Evolutionary conservation across 92 coral and sea anemone genomes (phyloP), one percentile per base, ranked within the genome.

Genomic region (Parazoanthus atlanticus): DNA sequence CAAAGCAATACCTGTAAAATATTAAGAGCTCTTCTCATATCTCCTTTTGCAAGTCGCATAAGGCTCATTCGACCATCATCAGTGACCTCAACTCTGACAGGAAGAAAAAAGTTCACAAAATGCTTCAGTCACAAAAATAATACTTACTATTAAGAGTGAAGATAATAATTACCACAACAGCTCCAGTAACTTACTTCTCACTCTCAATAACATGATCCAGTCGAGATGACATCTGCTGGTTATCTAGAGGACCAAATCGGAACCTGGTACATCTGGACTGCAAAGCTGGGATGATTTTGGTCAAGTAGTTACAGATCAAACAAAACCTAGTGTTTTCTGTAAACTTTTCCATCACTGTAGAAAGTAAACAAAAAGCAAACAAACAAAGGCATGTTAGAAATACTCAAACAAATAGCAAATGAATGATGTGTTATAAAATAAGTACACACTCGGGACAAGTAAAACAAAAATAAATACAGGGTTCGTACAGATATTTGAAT

Each of bases 321-420:
- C 99, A 97, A 91, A 97, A 97, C 80, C 99, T 89, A 33, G 99
- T 97, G 90, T 97, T 97, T 84, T 97, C 99, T 74, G 99, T 97
- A 91, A 97, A 97, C 85, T 97, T 97, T 92, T 97, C 99, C 99
- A 97, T 97, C 31, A 97, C 99, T 97, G 80, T 34, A 86, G 32
- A 21, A 67, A 64, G 25, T 11, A 80, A 46, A 30, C 32, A 86
- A 32, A 11, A 56, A 43, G n/a, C n/a, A n/a, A n/a, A n/a, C n/a
- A 65, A 10, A 38, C 8, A 65, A 10, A 9, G 9, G n/a, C 28
- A 2, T 49, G 17, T 11, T 7, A 49, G 6, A 17, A 31, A 15
- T 15, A 80, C 11, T 29, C 16, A 15, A 23, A 38, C 2, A 19
- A 31, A 1, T 3, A 74, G 13, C 43, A 17, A 36, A 67, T 8